phyloP scores from a whole-genome alignment of 2,888 invertebrate species.

The Zaprionus bogoriensis region DNA sequence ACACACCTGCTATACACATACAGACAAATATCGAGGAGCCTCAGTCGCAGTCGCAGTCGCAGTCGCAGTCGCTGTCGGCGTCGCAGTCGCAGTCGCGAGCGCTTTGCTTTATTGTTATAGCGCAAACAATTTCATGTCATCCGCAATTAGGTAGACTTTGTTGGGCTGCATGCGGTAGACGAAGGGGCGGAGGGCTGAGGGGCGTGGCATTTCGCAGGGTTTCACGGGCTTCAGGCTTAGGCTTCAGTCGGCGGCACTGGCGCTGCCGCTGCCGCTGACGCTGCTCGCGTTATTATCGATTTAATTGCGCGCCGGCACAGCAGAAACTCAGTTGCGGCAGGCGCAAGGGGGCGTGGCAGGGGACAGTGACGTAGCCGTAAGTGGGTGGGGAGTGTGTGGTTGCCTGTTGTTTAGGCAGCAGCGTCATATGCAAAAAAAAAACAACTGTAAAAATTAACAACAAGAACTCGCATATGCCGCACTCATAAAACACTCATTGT shows the following conservation, averaged over 20 bases:
- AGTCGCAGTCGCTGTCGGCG: not conserved
- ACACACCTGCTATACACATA: not conserved
- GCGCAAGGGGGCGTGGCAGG: not conserved
- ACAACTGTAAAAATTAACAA: not conserved
- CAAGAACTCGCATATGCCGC: slow-evolving; percentile 22
- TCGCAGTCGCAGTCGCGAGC: slow-evolving; percentile 2
- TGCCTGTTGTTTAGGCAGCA: slow-evolving; percentile 7
- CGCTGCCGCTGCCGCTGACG: slow-evolving; percentile 36
- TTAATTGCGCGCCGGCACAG: slow-evolving; percentile 43
- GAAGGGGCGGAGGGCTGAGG: not conserved
- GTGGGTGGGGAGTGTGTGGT: not conserved
- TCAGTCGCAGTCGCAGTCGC: not conserved
- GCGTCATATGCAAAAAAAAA: not conserved
- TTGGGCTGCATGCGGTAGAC: not conserved
- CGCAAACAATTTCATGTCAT: slow-evolving; percentile 79
- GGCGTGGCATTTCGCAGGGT: not conserved
- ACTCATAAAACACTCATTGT: slow-evolving; percentile 1
- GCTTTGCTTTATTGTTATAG: slow-evolving; percentile 71
- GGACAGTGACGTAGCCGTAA: not conserved
- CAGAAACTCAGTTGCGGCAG: slow-evolving; percentile 1
- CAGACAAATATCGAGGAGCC: not conserved
- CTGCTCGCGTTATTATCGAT: slow-evolving; percentile 53
- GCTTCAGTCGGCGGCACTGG: slow-evolving; percentile 25
- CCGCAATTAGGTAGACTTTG: slow-evolving; percentile 79
- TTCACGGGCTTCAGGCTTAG: slow-evolving; percentile 26